Conservation (phyloP, 2,113 vertebrate species). For the Coryphaenoides rupestris region DNA sequence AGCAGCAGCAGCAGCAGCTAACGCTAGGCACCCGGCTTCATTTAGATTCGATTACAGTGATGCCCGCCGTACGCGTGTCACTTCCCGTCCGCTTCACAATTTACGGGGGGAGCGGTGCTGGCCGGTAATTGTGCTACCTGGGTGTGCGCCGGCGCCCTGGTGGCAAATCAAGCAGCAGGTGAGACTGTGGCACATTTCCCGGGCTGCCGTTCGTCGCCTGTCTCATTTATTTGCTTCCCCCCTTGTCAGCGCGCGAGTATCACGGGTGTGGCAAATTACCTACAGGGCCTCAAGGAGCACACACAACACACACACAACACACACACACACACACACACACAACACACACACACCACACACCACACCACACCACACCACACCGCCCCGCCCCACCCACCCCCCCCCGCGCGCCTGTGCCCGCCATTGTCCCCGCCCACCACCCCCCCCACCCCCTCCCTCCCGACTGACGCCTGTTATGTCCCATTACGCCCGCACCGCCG, state of each 20-base stretch:
- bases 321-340: too few species aligned
- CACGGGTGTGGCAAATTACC: constrained; percentile 68
- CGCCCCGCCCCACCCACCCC: too few species aligned
- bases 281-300: constrained; percentile 55
- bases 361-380: too few species aligned
- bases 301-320: too few species aligned
- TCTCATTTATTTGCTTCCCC: constrained; percentile 73
- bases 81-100: constrained; percentile 81
- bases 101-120: constrained; percentile 62
- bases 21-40: constrained; percentile 71
- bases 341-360: too few species aligned
- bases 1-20: constrained; percentile 39
- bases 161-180: constrained; percentile 66
- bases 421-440: constrained; percentile 41
- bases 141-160: constrained; percentile 60
- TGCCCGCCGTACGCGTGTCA: constrained; percentile 78
- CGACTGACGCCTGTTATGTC: constrained; percentile 68
- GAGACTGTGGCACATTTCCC: constrained; percentile 54
- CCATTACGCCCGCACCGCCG: constrained; percentile 64
- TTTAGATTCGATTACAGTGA: constrained; percentile 82
- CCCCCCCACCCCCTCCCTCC: constrained; percentile 47
- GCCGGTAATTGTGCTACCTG: constrained; percentile 71
- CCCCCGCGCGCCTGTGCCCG: too few species aligned
- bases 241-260: constrained; percentile 71
- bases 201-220: constrained; percentile 36